Conservation (phyloP, 2,113 vertebrate genomes). For the Rafetus swinhoei region DNA sequence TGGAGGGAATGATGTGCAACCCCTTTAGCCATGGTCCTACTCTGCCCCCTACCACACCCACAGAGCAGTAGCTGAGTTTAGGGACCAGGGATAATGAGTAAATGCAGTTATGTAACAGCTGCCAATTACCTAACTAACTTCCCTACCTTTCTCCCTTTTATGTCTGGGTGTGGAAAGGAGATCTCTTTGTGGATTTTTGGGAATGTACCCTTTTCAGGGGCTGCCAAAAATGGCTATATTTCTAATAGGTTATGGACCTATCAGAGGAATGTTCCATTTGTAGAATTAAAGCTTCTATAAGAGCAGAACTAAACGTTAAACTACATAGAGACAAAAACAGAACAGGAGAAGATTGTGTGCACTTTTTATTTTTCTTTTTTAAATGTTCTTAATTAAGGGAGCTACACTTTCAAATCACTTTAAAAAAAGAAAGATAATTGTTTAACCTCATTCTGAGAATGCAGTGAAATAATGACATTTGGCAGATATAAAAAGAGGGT, state of each 20-base stretch:
- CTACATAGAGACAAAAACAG: background rate
- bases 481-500: constrained; percentile 11
- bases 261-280: background rate
- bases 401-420: constrained; percentile 21
- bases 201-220: background rate
- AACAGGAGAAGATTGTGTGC: background rate
- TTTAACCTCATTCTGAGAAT: background rate
- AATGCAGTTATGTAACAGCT: background rate
- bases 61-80: background rate
- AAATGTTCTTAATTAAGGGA: constrained; percentile 25
- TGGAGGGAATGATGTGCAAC: background rate
- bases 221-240: background rate
- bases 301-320: background rate
- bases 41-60: background rate
- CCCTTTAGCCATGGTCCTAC: background rate
- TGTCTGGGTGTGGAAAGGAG: background rate
- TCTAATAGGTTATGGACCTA: background rate
- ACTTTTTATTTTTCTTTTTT: constrained; percentile 18
- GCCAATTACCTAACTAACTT: background rate
- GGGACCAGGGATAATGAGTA: background rate
- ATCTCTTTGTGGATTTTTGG: background rate
- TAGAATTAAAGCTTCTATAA: background rate
- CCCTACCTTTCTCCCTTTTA: background rate
- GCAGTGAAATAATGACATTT: constrained; percentile 30
- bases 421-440: constrained; percentile 34